Conservation (phyloP, 2,888 invertebrate species). For the Entomobrya multifasciata region DNA sequence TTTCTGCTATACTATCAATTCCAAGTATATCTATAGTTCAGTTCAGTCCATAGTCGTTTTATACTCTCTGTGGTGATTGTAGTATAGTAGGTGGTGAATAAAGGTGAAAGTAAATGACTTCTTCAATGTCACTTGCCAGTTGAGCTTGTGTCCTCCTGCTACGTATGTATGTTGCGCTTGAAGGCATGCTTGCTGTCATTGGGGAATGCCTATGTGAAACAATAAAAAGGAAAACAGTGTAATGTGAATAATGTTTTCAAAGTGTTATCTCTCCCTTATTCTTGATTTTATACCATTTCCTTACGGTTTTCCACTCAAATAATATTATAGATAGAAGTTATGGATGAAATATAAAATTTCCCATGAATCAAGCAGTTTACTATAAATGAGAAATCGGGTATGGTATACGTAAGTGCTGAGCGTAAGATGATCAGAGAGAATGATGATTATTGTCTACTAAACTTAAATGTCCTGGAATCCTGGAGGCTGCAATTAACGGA, state of each 20-base stretch:
- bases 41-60: too few relatives aligned
- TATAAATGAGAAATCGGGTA: too few relatives aligned
- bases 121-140: constrained; percentile 47
- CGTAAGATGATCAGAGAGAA: not conserved
- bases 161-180: not conserved
- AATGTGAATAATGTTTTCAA: constrained; percentile 28
- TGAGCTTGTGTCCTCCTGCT: not conserved
- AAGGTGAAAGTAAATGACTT: constrained; percentile 51
- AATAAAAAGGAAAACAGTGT: constrained; percentile 29
- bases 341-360: not conserved
- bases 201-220: constrained; percentile 15
- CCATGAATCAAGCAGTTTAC: not conserved
- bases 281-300: too few relatives aligned
- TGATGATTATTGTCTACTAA: constrained; percentile 9
- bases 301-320: too few relatives aligned
- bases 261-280: not conserved
- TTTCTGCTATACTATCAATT: too few relatives aligned
- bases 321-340: too few relatives aligned
- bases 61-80: constrained; percentile 2
- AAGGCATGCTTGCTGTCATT: constrained; percentile 9
- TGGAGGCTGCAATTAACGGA: constrained; percentile 32
- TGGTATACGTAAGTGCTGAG: not conserved
- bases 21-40: too few relatives aligned
- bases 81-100: not conserved
- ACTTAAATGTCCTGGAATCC: not conserved